phyloP scores from a whole-genome alignment of 2,113 vertebrate species.

The Scalopus aquaticus region DNA sequence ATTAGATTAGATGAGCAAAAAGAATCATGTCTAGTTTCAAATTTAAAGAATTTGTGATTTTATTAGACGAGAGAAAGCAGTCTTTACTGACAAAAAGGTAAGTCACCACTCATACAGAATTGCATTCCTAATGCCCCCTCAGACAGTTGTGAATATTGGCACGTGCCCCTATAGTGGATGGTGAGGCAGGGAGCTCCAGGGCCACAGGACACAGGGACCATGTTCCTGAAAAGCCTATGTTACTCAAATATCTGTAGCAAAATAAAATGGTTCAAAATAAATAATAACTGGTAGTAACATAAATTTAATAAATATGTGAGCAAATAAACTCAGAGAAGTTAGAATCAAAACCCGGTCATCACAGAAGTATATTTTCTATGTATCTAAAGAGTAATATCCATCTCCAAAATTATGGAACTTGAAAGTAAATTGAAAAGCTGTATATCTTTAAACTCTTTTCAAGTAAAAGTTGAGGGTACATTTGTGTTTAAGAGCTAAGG shows the following conservation, averaged over 20 bases:
- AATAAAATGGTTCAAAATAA: conserved; percentile 16
- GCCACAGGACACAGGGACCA: background rate
- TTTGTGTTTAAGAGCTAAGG: background rate
- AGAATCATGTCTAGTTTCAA: background rate
- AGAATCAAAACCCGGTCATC: background rate
- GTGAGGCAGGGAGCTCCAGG: background rate
- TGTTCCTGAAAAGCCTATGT: background rate
- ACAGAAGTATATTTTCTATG: background rate
- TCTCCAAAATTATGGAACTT: background rate
- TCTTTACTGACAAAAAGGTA: background rate
- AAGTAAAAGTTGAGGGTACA: background rate
- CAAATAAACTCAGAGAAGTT: background rate
- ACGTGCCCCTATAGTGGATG: fast-evolving
- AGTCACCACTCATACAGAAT: background rate
- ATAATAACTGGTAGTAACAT: background rate
- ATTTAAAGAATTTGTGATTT: background rate
- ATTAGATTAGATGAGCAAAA: background rate
- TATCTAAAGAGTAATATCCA: background rate
- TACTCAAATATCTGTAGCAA: conserved; percentile 1
- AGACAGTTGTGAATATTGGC: background rate
- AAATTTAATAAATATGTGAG: background rate
- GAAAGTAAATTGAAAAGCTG: background rate
- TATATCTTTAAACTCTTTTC: background rate
- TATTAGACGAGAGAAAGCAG: background rate
- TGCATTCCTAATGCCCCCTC: background rate